Percentiles rank a stretch among this genome's conserved stretches.
phyloP scores from a whole-genome alignment of 2,888 invertebrate genomes.

The Pachydiplax longipennis region DNA sequence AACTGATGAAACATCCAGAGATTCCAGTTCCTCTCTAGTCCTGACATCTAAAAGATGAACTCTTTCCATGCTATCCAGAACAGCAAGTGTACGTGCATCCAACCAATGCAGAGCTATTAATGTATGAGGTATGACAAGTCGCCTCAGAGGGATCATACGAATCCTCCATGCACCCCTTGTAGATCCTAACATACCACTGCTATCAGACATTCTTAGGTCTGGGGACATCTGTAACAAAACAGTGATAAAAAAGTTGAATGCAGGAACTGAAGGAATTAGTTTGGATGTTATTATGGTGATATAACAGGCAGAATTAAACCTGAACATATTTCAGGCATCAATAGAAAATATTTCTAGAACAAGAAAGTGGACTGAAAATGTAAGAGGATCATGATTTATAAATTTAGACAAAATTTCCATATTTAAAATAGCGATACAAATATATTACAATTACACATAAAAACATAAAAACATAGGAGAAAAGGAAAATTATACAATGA shows the following conservation, averaged over 20 bases:
- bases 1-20: conserved; percentile 80
- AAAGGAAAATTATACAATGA: too few relatives aligned
- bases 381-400: too few relatives aligned
- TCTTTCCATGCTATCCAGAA: conserved; percentile 85
- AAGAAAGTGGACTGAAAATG: too few relatives aligned
- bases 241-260: background rate
- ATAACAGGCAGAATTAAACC: conserved; percentile 70
- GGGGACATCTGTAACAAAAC: conserved; percentile 49
- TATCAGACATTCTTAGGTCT: conserved; percentile 22
- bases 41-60: conserved; percentile 89
- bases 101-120: conserved; percentile 82
- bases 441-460: too few relatives aligned
- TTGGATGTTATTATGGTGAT: conserved; percentile 64
- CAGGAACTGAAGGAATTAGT: conserved; percentile 74
- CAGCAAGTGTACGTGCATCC: conserved; percentile 81
- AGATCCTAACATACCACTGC: conserved; percentile 53
- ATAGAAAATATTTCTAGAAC: too few relatives aligned
- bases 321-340: conserved; percentile 56
- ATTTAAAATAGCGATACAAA: too few relatives aligned
- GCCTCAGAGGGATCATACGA: conserved; percentile 71
- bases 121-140: conserved; percentile 75
- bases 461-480: too few relatives aligned
- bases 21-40: conserved; percentile 84
- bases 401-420: too few relatives aligned
- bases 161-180: conserved; percentile 65